Conservation (phyloP, 2,888 invertebrate genomes). For the Sericinus montela region DNA sequence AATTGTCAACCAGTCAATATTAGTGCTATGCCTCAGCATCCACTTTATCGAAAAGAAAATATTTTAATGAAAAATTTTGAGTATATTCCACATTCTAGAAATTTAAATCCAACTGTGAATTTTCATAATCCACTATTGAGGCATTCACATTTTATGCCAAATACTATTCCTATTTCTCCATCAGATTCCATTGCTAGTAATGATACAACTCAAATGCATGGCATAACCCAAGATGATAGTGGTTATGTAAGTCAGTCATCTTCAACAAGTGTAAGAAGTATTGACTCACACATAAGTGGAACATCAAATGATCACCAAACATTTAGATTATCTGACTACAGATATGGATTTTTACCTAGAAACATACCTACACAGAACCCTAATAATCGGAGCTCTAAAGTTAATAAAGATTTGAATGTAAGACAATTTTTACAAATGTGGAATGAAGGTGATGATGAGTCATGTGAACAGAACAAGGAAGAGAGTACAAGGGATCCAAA, state of each 20-base stretch:
- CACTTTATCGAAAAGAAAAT: slow-evolving; percentile 59
- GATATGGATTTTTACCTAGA: slow-evolving; percentile 43
- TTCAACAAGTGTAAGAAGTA: slow-evolving; percentile 61
- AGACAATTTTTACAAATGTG: slow-evolving; percentile 74
- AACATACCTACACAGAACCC: slow-evolving; percentile 29
- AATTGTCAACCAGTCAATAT: slow-evolving; percentile 52
- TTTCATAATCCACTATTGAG: slow-evolving; percentile 47
- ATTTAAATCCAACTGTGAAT: slow-evolving; percentile 48
- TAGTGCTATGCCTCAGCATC: slow-evolving; percentile 46
- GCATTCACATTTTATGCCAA: slow-evolving; percentile 64
- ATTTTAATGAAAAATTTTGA: slow-evolving; percentile 52
- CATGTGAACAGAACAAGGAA: slow-evolving; percentile 47
- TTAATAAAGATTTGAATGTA: slow-evolving; percentile 60
- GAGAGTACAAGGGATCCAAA: slow-evolving; percentile 32
- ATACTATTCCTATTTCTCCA: slow-evolving; percentile 64
- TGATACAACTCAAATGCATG: slow-evolving; percentile 55
- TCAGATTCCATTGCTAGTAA: slow-evolving; percentile 65
- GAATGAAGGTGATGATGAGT: slow-evolving; percentile 75
- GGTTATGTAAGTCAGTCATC: slow-evolving; percentile 74
- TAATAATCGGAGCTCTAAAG: slow-evolving; percentile 35
- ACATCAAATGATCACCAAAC: slow-evolving; percentile 42
- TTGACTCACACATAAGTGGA: slow-evolving; percentile 51
- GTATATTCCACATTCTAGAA: slow-evolving; percentile 50
- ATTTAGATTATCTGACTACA: slow-evolving; percentile 52
- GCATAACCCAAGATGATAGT: slow-evolving; percentile 62